Evolutionary conservation across 2,113 vertebrate genomes (phyloP).

Genomic region (Alexandromys fortis): DNA sequence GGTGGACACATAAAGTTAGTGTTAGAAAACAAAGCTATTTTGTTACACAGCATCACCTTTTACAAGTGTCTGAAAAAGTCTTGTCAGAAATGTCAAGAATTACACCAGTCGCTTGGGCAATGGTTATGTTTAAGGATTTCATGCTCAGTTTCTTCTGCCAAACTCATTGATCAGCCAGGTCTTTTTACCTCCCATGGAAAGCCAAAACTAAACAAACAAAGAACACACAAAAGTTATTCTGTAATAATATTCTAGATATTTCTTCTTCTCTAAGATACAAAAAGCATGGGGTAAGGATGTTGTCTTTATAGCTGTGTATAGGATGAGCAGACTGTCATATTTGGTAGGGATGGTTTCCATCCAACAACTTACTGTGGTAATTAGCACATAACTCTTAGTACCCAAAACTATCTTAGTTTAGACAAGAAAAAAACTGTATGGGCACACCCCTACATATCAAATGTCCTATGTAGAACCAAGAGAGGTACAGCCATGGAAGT

Average conservation of each 20-base stretch:
- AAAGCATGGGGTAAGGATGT: background rate
- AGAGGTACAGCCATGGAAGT: background rate
- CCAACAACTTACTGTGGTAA: background rate
- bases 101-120: background rate
- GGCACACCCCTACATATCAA: background rate
- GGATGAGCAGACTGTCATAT: background rate
- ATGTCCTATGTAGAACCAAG: background rate
- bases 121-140: background rate
- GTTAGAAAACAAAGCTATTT: slow-evolving; percentile 13
- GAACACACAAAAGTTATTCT: background rate
- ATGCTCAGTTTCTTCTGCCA: slow-evolving; percentile 8
- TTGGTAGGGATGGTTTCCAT: background rate
- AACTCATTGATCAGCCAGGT: slow-evolving; percentile 5
- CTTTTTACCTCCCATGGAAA: background rate
- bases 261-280: background rate
- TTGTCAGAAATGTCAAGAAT: slow-evolving; percentile 6
- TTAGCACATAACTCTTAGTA: background rate
- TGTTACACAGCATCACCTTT: slow-evolving; percentile 1
- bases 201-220: background rate
- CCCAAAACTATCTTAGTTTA: background rate
- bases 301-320: background rate
- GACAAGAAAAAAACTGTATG: background rate
- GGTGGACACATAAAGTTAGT: slow-evolving; percentile 51
- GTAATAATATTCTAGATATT: background rate
- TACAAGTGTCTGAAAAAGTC: slow-evolving; percentile 11